Percentiles rank a stretch among this genome's conserved stretches.
These are phyloP conservation scores for Dilophus febrilis DNA, from an alignment of 2,888 invertebrate species.

Conservation along the genomic window DNA sequence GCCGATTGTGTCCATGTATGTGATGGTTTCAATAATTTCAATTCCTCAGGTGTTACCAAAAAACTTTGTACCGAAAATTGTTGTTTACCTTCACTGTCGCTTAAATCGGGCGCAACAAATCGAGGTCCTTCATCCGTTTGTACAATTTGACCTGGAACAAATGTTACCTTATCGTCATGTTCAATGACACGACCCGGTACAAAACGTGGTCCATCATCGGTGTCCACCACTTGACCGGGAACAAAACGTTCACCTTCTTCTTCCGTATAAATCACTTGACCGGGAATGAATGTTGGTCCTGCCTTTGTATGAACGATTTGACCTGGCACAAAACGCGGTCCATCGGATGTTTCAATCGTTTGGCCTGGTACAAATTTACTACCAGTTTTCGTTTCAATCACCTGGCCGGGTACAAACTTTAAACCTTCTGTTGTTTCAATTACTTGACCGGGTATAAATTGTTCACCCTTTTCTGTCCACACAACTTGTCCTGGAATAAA, in stretches of 20 bases:
- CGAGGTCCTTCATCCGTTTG: slow-evolving; percentile 52
- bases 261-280: slow-evolving; percentile 44
- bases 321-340: slow-evolving; percentile 54
- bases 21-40: slow-evolving; percentile 27
- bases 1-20: slow-evolving; percentile 14
- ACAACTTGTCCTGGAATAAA: slow-evolving; percentile 54
- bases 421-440: slow-evolving; percentile 48
- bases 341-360: slow-evolving; percentile 51
- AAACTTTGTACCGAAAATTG: slow-evolving; percentile 58
- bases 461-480: slow-evolving; percentile 48
- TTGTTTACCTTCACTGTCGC: slow-evolving; percentile 42
- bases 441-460: slow-evolving; percentile 54
- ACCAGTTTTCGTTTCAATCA: slow-evolving; percentile 46
- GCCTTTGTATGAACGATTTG: slow-evolving; percentile 58
- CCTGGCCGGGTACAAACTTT: slow-evolving; percentile 63
- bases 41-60: slow-evolving; percentile 34
- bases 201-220: slow-evolving; percentile 50
- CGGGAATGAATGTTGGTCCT: slow-evolving; percentile 61
- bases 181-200: slow-evolving; percentile 56
- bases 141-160: slow-evolving; percentile 62
- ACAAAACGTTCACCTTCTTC: slow-evolving; percentile 36
- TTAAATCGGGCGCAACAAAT: slow-evolving; percentile 50
- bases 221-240: slow-evolving; percentile 53
- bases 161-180: slow-evolving; percentile 51
- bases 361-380: slow-evolving; percentile 61